phyloP scores from a whole-genome alignment of 2,888 invertebrate genomes.

The Caenorhabditis parvicauda region DNA sequence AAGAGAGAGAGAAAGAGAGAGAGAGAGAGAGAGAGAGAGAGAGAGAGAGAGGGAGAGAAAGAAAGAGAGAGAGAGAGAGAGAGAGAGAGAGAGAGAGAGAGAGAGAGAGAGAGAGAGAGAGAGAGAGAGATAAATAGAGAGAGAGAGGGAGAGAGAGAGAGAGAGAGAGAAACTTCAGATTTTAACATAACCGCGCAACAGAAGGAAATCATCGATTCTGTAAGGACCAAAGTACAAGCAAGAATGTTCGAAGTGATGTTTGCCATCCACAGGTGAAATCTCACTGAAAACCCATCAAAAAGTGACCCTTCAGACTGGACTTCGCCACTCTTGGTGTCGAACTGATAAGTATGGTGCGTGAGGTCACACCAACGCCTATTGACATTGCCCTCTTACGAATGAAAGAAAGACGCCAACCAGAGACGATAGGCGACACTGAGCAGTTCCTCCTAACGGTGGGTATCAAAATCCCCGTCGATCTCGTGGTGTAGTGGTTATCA shows the following conservation, averaged over 20 bases:
- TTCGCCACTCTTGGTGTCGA: constrained; percentile 13
- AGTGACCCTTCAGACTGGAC: constrained; percentile 17
- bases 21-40: not conserved
- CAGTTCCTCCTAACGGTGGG: constrained; percentile 15
- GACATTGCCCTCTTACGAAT: constrained; percentile 19
- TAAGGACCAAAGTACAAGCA: constrained; percentile 32
- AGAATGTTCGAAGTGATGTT: constrained; percentile 54
- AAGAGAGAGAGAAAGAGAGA: constrained; percentile 3
- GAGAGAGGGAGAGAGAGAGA: not conserved
- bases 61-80: not conserved
- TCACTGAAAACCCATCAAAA: not conserved
- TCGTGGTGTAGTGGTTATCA: constrained; percentile 36
- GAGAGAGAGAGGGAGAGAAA: constrained; percentile 2
- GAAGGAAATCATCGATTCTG: constrained; percentile 15
- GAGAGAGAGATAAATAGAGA: constrained; percentile 3
- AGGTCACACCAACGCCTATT: constrained; percentile 28
- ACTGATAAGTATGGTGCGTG: constrained; percentile 12
- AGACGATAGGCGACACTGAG: constrained; percentile 9
- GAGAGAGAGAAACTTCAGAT: not conserved
- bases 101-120: not conserved
- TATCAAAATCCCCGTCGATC: not conserved
- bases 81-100: not conserved
- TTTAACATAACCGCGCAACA: not conserved
- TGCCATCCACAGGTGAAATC: constrained; percentile 45
- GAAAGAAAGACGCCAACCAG: constrained; percentile 11